These are phyloP conservation scores for Uria aalge DNA, from an alignment of 2,113 vertebrate species.

Conservation along the genomic window DNA sequence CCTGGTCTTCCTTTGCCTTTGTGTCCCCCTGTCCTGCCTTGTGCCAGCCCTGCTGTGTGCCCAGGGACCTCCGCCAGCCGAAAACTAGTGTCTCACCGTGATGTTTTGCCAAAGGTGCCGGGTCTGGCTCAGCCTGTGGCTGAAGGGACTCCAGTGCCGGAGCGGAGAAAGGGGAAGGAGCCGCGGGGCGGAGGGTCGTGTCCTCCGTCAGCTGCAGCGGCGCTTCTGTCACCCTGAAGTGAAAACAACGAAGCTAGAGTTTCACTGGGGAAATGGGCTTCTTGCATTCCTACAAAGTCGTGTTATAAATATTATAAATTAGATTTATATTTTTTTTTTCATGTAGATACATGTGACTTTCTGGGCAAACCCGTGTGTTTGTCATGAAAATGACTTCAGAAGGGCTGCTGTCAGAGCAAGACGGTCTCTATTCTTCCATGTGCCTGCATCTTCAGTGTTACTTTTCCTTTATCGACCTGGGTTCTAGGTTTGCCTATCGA, in stretches of 20 bases:
- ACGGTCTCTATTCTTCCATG: neutral
- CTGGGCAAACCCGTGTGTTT: neutral
- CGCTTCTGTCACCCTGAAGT: neutral
- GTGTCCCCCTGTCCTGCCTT: neutral
- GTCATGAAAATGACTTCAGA: neutral
- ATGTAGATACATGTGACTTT: neutral
- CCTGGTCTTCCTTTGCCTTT: neutral
- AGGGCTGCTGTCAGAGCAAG: neutral
- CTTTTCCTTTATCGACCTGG: neutral
- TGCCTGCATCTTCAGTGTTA: neutral
- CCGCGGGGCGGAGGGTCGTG: neutral
- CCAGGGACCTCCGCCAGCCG: neutral
- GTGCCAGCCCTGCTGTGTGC: neutral
- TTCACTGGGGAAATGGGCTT: neutral
- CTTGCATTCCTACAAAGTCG: neutral
- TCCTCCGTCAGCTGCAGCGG: neutral
- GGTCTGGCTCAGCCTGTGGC: neutral
- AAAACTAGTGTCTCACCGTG: neutral
- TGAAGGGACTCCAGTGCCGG: accelerated
- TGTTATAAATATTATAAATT: neutral
- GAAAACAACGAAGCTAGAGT: neutral
- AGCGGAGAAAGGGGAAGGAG: neutral
- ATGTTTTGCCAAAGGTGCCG: neutral
- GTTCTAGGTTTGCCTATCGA: too few relatives aligned
- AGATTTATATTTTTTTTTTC: neutral